Evolutionary conservation across 2,113 vertebrate species (phyloP).

Genomic region (Nicator chloris): DNA sequence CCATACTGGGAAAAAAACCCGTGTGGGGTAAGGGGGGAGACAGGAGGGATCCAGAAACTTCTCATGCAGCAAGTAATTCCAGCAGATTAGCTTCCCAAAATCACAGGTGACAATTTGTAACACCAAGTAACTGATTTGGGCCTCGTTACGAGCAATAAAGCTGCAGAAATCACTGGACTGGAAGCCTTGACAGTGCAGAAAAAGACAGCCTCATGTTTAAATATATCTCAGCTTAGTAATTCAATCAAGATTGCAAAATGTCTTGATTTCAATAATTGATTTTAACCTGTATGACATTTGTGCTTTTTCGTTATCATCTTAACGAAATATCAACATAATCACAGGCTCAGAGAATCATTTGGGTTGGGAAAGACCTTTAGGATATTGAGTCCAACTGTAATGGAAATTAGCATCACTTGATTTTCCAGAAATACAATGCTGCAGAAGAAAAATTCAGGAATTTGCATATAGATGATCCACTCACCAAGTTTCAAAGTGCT

Average conservation of each 20-base stretch:
- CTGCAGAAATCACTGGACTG: background rate
- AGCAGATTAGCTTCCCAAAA: background rate
- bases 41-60: background rate
- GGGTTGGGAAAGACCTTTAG: background rate
- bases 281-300: background rate
- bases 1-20: rapidly evolving
- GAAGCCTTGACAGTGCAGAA: background rate
- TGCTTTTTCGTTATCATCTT: background rate
- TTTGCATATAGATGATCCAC: background rate
- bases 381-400: background rate
- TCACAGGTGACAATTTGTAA: background rate
- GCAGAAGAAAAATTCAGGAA: background rate
- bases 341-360: background rate
- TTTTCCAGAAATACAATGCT: background rate
- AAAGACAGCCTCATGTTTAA: background rate
- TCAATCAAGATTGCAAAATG: background rate
- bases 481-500: background rate
- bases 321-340: background rate
- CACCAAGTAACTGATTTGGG: background rate
- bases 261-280: slow-evolving; percentile 10
- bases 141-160: background rate
- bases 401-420: background rate
- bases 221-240: background rate
- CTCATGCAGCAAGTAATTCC: background rate
- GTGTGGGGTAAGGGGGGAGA: rapidly evolving